Evolutionary conservation across 35 echinoderm and acorn worm genomes (phyloP), one percentile per base, ranked within the genome.

Genomic region (Holothuria glaberrima): DNA sequence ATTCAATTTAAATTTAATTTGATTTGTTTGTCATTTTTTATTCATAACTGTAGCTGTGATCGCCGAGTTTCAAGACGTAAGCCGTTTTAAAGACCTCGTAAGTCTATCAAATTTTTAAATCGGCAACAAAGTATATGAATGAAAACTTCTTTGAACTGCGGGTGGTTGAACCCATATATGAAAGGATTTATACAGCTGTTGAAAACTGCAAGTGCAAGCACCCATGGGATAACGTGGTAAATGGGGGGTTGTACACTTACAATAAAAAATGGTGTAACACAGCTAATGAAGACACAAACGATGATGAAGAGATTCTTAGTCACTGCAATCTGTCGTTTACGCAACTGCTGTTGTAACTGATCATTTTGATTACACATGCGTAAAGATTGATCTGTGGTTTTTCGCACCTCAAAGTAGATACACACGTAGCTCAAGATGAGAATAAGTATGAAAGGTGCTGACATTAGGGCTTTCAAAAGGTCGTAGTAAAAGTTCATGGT

Each of bases 121-220:
- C 36, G 2, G 36, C 36, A 41, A 41, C 2, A 41, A 7, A 41
- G 36, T 41, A 41, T 2, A 7, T 41, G 36, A 4, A 7, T 41
- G 36, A 4, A 41, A 41, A 92, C 76, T 22, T 86, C 50, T 61
- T 75, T 92, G 68, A 92, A 92, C 9, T 71, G 63, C 33, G 90
- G 90, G 44, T 92, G 90, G 5, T 76, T 86, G 5, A 86, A 22
- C 27, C 81, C 90, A 59, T 92, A 92, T 13, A 92, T 59, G 67
- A 92, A 21, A 21, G 90, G 90, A 70, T 92, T 92, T 21, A 92
- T 54, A 45, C 44, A 70, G 22, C 62, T 31, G 68, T 92, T 92
- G 16, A 92, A 54, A 17, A 69, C 41, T 21, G 38, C 21, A 9
- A 54, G 36, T 41, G 2, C 36, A 41, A 41, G 36, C 19, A 69